Evolutionary conservation across 2,797 vertebrate species (phyloP).

Genomic region (Poliocrania exsul): DNA sequence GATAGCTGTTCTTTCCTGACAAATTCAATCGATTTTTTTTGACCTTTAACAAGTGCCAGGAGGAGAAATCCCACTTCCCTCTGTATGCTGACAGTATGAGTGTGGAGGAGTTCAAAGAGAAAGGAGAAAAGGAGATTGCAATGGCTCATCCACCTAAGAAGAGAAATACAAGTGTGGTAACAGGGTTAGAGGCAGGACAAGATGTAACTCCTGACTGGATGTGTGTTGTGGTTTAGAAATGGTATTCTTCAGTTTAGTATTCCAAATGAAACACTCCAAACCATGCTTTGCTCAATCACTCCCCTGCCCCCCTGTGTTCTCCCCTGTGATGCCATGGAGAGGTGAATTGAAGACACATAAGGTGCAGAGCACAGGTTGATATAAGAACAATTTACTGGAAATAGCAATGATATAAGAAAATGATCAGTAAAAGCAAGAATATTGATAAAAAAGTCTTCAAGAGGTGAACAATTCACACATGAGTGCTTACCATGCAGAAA

Average conservation of each 20-base stretch:
- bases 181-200: not conserved
- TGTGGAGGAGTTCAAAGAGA: not conserved
- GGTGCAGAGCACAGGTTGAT: not conserved
- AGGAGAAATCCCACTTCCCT: not conserved
- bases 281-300: not conserved
- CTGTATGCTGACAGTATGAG: not conserved
- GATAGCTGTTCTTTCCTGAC: not conserved
- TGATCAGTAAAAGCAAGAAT: not conserved
- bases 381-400: not conserved
- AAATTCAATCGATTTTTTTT: not conserved
- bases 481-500: not conserved
- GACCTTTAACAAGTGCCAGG: not conserved
- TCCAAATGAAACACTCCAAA: not conserved
- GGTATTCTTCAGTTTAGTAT: not conserved
- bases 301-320: not conserved
- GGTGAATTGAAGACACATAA: not conserved
- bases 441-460: not conserved
- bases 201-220: not conserved
- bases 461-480: rapidly evolving
- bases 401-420: not conserved
- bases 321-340: not conserved
- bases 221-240: not conserved
- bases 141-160: not conserved
- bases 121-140: not conserved
- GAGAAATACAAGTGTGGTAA: not conserved